Conservation (phyloP, 2,797 vertebrate genomes). For the Vespertilio murinus region DNA sequence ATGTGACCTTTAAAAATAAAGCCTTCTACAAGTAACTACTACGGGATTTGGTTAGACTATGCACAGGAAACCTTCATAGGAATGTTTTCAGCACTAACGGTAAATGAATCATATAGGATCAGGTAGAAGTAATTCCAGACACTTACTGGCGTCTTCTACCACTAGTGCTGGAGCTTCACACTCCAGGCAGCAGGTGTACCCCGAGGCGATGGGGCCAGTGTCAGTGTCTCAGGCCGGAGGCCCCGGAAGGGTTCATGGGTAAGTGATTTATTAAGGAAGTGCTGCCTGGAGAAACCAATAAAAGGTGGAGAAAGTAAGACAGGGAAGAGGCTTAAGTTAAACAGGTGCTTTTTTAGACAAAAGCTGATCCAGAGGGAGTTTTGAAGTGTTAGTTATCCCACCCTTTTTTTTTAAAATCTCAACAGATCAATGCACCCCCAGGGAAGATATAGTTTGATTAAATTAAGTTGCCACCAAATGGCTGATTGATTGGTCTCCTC, state of each 20-base stretch:
- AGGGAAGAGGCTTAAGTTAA: background rate
- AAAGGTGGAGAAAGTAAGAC: background rate
- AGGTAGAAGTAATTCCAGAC: background rate
- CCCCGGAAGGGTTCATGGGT: background rate
- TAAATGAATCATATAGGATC: background rate
- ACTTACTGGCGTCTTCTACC: background rate
- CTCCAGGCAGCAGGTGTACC: background rate
- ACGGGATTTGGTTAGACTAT: background rate
- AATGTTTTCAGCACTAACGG: background rate
- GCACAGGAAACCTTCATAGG: background rate
- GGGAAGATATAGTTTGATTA: background rate
- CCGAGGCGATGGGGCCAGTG: background rate
- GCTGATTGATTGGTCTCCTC: background rate
- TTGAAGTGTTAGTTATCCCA: background rate
- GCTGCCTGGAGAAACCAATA: background rate
- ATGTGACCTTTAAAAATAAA: constrained; percentile 17
- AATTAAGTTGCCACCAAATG: background rate
- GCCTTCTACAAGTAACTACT: background rate
- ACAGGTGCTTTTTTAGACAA: background rate
- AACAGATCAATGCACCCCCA: background rate
- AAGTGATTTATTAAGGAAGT: background rate
- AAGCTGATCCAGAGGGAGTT: background rate
- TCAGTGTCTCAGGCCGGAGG: background rate
- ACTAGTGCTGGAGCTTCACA: background rate
- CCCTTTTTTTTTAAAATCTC: background rate